Conservation (phyloP, 2,888 invertebrate genomes). For the Norana najaformis region DNA sequence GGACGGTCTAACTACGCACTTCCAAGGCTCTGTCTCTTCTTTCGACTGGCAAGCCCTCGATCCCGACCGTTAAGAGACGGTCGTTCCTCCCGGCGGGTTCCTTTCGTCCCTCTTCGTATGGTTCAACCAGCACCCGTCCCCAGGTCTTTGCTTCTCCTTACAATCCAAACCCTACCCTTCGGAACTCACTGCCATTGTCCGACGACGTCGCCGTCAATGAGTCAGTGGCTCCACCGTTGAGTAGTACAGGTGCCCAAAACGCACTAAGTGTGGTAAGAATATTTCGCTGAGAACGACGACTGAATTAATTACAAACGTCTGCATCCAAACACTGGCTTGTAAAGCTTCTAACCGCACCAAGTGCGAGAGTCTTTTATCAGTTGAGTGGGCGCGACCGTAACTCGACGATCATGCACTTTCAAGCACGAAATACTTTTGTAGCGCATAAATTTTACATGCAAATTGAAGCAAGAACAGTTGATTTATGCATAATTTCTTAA, state of each 20-base stretch:
- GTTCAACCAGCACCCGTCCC: conserved; percentile 5
- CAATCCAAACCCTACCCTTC: conserved; percentile 13
- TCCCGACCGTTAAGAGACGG: not conserved
- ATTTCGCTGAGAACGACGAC: not conserved
- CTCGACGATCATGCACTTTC: not conserved
- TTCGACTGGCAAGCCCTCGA: not conserved
- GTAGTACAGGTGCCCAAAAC: not conserved
- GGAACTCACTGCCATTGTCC: not conserved
- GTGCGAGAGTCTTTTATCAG: not conserved
- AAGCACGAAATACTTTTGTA: not conserved
- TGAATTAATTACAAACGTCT: not conserved
- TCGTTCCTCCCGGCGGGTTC: conserved; percentile 19
- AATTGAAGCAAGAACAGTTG: not conserved
- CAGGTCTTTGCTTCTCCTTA: not conserved
- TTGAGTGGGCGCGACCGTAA: not conserved
- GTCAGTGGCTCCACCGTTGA: not conserved
- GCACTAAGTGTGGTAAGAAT: not conserved
- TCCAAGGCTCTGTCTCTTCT: not conserved
- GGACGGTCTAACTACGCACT: conserved; percentile 10
- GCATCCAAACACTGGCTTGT: not conserved
- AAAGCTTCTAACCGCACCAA: not conserved
- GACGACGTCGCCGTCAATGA: conserved; percentile 7
- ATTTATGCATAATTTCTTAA: not conserved
- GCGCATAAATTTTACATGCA: not conserved
- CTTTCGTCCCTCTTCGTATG: not conserved